Conservation (phyloP, 2,797 vertebrate genomes). For the Microchirus variegatus region DNA sequence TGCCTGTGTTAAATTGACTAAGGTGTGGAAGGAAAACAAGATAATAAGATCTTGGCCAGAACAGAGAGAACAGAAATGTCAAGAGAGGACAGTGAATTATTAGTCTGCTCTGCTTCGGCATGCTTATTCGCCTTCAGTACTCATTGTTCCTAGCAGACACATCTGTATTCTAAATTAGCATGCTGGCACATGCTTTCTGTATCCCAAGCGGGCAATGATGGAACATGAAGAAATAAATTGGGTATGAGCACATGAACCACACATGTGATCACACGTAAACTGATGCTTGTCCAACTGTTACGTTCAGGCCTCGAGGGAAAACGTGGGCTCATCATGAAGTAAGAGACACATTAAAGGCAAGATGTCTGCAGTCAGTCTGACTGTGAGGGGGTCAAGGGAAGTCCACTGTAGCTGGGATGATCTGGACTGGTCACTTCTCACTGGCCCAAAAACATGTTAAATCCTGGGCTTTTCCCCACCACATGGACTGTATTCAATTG, state of each 20-base stretch:
- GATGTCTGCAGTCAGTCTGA: too few relatives aligned
- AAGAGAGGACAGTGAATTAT: conserved; percentile 9
- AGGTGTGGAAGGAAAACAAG: conserved; percentile 27
- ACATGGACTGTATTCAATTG: too few relatives aligned
- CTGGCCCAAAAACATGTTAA: too few relatives aligned
- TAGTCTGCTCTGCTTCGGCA: conserved; percentile 20
- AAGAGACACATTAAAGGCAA: too few relatives aligned
- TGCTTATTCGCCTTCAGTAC: conserved; percentile 35
- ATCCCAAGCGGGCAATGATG: background rate
- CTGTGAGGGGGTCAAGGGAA: too few relatives aligned
- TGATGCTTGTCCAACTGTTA: background rate
- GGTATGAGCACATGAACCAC: background rate
- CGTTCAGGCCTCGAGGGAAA: too few relatives aligned
- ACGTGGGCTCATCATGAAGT: too few relatives aligned
- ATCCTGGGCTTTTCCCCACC: too few relatives aligned
- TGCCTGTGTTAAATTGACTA: conserved; percentile 5
- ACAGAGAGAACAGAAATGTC: conserved; percentile 24
- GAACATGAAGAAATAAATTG: background rate
- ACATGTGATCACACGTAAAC: background rate
- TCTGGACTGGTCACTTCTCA: too few relatives aligned
- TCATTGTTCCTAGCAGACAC: conserved; percentile 52
- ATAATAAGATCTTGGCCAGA: conserved; percentile 2
- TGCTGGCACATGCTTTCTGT: background rate
- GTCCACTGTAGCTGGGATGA: too few relatives aligned
- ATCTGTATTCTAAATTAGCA: conserved; percentile 26